Conservation (phyloP, 1,140 invertebrate genomes). For the Diploscapter pachys region DNA sequence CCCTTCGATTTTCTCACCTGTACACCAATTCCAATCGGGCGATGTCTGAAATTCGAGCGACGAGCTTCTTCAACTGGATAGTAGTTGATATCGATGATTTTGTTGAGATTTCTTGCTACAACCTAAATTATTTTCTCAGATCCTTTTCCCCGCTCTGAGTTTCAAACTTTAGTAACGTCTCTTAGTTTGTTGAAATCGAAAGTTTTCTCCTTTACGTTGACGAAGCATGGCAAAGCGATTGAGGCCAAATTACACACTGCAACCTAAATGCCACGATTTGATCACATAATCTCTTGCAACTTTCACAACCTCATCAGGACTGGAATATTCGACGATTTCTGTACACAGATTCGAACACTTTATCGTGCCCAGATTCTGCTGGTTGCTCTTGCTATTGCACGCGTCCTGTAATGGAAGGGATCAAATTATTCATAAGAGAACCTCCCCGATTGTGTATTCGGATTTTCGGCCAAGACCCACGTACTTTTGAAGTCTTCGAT, state of each 20-base stretch:
- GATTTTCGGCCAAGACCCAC: too few relatives aligned
- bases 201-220: constrained; percentile 69
- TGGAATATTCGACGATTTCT: constrained; percentile 87
- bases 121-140: constrained; percentile 60
- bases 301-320: constrained; percentile 71
- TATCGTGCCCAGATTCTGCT: constrained; percentile 96
- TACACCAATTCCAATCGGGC: constrained; percentile 88
- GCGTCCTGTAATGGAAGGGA: constrained; percentile 68
- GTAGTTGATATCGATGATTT: constrained; percentile 93
- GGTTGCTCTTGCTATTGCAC: constrained; percentile 95
- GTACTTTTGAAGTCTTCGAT: not conserved
- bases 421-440: not conserved
- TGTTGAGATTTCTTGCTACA: constrained; percentile 87
- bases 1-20: constrained; percentile 62
- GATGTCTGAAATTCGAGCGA: constrained; percentile 82
- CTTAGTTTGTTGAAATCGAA: constrained; percentile 88
- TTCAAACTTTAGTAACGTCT: constrained; percentile 71
- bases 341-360: constrained; percentile 97
- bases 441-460: too few relatives aligned
- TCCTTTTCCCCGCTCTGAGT: constrained; percentile 26
- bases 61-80: constrained; percentile 80
- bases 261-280: not conserved
- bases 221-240: constrained; percentile 94
- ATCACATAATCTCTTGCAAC: constrained; percentile 64
- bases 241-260: constrained; percentile 98